Evolutionary conservation across 1,140 invertebrate genomes (phyloP).

Genomic region (Drosophila obscura): DNA sequence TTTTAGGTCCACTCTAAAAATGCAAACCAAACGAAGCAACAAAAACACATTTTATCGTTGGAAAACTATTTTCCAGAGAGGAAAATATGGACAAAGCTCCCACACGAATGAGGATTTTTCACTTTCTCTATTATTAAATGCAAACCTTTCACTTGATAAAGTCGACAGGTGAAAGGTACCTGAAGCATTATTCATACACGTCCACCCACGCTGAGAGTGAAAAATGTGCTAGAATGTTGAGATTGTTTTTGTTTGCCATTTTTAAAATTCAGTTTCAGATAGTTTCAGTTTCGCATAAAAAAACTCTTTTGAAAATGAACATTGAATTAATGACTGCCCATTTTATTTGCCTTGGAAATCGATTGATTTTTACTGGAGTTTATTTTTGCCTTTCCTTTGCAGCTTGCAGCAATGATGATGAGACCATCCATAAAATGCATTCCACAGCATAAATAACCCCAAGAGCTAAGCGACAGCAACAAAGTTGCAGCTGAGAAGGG

Average conservation of each 20-base stretch:
- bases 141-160: constrained; percentile 42
- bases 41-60: constrained; percentile 45
- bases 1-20: constrained; percentile 1
- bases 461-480: not conserved
- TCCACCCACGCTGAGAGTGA: not conserved
- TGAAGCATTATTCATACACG: constrained; percentile 34
- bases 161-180: constrained; percentile 40
- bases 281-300: constrained; percentile 3
- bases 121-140: constrained; percentile 59
- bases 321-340: not conserved
- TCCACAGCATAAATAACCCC: constrained; percentile 19
- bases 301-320: too few species aligned
- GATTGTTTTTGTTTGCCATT: constrained; percentile 10
- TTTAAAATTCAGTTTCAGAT: not conserved
- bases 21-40: not conserved
- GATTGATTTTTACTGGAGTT: not conserved
- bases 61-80: constrained; percentile 9
- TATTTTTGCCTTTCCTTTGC: not conserved
- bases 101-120: not conserved
- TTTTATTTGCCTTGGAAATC: constrained; percentile 2
- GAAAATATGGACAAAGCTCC: not conserved
- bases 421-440: constrained; percentile 28
- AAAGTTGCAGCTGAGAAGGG: not conserved
- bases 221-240: constrained; percentile 12
- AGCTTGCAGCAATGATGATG: constrained; percentile 22